Conservation (phyloP, 2,113 vertebrate genomes). For the Dromiciops gliroides region DNA sequence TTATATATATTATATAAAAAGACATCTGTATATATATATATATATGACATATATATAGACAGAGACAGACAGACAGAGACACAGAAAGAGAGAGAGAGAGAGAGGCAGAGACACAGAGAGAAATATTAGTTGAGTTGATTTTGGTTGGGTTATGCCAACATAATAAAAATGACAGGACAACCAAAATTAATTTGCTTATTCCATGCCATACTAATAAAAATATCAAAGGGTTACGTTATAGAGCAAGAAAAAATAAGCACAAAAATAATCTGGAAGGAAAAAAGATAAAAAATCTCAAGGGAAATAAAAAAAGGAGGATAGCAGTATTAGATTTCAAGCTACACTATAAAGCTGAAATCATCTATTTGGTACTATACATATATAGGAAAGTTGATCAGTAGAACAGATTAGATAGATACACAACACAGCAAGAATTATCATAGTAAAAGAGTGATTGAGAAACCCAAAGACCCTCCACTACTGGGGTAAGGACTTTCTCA, state of each 20-base stretch:
- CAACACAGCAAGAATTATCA: background rate
- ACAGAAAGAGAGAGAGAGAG: too few relatives aligned
- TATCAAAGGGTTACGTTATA: background rate
- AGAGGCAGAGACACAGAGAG: too few relatives aligned
- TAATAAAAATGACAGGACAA: too few relatives aligned
- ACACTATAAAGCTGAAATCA: background rate
- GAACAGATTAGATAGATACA: background rate
- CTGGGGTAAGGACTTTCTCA: background rate
- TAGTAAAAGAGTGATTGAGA: background rate
- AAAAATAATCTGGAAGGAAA: background rate
- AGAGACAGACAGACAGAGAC: too few relatives aligned
- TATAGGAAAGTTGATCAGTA: background rate
- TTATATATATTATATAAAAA: too few relatives aligned
- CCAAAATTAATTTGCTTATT: background rate
- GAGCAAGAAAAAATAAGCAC: background rate
- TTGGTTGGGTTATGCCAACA: too few relatives aligned
- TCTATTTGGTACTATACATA: background rate
- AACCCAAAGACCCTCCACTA: background rate
- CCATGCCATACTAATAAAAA: background rate
- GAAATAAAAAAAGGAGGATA: background rate
- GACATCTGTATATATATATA: too few relatives aligned
- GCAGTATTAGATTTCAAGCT: background rate
- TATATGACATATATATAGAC: too few relatives aligned
- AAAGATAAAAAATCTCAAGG: background rate
- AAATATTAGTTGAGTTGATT: background rate